Evolutionary conservation across 2,888 invertebrate genomes (phyloP).

Genomic region (Pristionchus japonicus): DNA sequence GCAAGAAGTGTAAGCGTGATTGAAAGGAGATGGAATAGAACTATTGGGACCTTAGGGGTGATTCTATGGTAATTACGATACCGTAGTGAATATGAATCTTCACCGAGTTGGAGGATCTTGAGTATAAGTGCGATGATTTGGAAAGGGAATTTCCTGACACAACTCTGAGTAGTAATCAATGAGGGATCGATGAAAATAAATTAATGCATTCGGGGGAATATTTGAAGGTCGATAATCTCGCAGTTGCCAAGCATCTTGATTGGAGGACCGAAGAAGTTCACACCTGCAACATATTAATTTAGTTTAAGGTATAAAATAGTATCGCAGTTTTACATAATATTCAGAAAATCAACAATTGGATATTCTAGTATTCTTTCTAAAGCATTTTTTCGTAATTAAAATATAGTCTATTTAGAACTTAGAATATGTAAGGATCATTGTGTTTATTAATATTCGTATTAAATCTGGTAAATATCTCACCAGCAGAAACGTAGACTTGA

Average conservation of each 20-base stretch:
- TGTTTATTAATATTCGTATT: background rate
- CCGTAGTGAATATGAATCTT: background rate
- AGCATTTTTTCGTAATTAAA: too few relatives aligned
- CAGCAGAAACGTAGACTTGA: constrained; percentile 69
- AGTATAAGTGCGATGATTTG: constrained; percentile 36
- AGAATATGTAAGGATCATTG: background rate
- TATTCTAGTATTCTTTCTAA: too few relatives aligned
- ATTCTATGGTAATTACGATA: background rate
- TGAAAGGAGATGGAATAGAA: background rate
- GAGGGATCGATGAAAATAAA: background rate
- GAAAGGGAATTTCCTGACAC: background rate
- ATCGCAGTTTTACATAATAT: too few relatives aligned
- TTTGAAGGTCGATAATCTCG: constrained; percentile 71
- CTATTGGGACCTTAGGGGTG: background rate
- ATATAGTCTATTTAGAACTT: too few relatives aligned
- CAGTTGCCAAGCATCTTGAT: constrained; percentile 75
- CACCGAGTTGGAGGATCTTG: background rate
- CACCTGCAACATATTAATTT: constrained; percentile 61
- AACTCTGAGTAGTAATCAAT: background rate
- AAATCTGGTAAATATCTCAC: background rate
- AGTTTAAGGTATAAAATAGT: too few relatives aligned
- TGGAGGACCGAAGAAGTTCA: constrained; percentile 77
- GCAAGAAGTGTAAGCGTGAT: background rate
- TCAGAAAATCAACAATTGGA: too few relatives aligned
- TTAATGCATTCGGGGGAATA: constrained; percentile 21